Evolutionary conservation across 2,888 invertebrate species (phyloP), one percentile per base, ranked within the genome.

Genomic region (Clostera curtula): DNA sequence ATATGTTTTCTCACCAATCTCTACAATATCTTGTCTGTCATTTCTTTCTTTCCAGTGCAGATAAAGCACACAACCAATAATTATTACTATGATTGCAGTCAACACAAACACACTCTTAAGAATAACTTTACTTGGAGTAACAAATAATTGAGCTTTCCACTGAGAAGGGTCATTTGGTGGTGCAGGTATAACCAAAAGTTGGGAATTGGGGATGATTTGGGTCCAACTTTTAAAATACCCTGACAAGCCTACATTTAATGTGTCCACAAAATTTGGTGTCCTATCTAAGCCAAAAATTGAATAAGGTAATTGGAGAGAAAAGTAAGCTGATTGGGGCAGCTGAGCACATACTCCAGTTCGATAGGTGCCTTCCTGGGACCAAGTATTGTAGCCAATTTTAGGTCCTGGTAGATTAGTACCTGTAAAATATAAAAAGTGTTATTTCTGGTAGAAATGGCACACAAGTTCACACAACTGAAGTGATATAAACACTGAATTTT

Each of bases 191-290:
- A 99, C 93, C 16, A 98, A 93, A 72, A 99, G 92, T 73, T 99
- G 98, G 0, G 98, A 97, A 64, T 99, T 98, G 0, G 98, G 98
- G 61, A 99, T 98, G 27, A 97, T 91, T 68, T 96, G 96, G 0
- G 91, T 90, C 93, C 95, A 97, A 31, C 88, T 89, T 43, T 89
- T 89, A 0, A 85, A 88, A 52, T 86, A 85, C 30, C 88, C 87
- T n/a, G 88, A 89, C 24, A 93, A 72, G 5, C 95, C 94, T 2
- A 97, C 94, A 29, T 88, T 90, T 16, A 98, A 77, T 6, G 88
- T 89, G 58, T 98, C 98, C 0, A 99, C 94, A 79, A 98, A 99
- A 77, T 99, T 99, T 1, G 98, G 98, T 17, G 97, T 97, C 33
- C 97, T 89, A 2, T 98, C 99, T n/a, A 99, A 85, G 2, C 99